Evolutionary conservation across 2,888 invertebrate genomes (phyloP).

Genomic region (Eristalis intricaria): DNA sequence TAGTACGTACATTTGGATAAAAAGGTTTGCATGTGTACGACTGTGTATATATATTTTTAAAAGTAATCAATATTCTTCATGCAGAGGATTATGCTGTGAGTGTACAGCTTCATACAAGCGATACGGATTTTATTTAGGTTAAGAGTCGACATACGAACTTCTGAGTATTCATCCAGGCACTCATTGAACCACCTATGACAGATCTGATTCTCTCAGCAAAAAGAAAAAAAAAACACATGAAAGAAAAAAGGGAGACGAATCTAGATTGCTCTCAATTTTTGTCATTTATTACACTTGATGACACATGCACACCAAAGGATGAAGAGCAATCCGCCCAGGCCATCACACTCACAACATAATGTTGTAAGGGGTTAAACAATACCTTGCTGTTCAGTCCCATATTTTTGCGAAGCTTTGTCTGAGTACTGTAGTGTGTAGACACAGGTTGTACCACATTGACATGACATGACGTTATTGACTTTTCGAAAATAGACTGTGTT

Average conservation of each 20-base stretch:
- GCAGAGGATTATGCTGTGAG: neutral
- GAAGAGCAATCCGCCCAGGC: slow-evolving; percentile 14
- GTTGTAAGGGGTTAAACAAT: slow-evolving; percentile 37
- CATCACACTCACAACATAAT: slow-evolving; percentile 18
- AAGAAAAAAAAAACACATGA: slow-evolving; percentile 9
- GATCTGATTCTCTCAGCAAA: slow-evolving; percentile 27
- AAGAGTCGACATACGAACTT: slow-evolving; percentile 25
- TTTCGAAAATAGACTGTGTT: slow-evolving; percentile 34
- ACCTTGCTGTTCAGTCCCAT: slow-evolving; percentile 18
- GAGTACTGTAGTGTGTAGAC: neutral
- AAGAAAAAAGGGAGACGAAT: neutral
- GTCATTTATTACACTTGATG: slow-evolving; percentile 63
- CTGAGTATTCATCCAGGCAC: slow-evolving; percentile 20
- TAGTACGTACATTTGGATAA: neutral
- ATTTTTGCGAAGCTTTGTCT: neutral
- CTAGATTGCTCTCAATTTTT: slow-evolving; percentile 58
- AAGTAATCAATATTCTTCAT: slow-evolving; percentile 1
- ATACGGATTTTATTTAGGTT: slow-evolving; percentile 41
- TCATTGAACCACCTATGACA: slow-evolving; percentile 37
- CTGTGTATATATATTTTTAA: neutral
- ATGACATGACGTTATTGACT: slow-evolving; percentile 60
- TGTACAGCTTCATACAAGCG: neutral
- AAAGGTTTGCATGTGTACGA: neutral
- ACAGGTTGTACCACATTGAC: slow-evolving; percentile 29
- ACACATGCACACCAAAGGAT: slow-evolving; percentile 44